phyloP scores from a whole-genome alignment of 53 echinoderm and acorn worm genomes.

The Apostichopus leukothele region DNA sequence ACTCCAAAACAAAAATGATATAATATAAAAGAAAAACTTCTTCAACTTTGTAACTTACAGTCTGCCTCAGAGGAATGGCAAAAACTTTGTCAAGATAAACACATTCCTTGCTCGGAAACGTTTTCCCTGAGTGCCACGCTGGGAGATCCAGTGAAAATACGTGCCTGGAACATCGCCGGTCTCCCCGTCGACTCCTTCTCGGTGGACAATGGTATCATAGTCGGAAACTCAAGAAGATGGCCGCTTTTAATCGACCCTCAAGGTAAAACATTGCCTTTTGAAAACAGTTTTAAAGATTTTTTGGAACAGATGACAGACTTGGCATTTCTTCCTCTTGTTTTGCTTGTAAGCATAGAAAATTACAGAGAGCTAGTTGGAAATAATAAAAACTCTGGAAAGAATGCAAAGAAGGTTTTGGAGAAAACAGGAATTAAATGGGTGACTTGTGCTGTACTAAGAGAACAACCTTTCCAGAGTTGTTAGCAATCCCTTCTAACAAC shows the following conservation, averaged over 20 bases:
- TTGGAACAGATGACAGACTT: too few species aligned
- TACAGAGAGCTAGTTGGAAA: too few species aligned
- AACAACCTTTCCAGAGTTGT: too few species aligned
- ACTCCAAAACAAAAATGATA: too few species aligned
- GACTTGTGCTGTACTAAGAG: too few species aligned
- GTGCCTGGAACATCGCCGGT: slow-evolving; percentile 98
- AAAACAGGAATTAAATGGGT: too few species aligned
- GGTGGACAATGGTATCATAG: slow-evolving; percentile 95
- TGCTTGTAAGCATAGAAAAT: neutral
- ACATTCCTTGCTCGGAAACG: slow-evolving; percentile 89
- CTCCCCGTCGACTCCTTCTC: slow-evolving; percentile 98
- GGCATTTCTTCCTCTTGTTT: neutral
- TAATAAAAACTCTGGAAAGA: too few species aligned
- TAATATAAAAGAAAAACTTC: too few species aligned
- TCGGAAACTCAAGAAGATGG: slow-evolving; percentile 91
- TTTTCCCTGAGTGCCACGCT: slow-evolving; percentile 90
- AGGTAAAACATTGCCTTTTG: slow-evolving; percentile 52
- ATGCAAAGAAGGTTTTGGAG: too few species aligned
- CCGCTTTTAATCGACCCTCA: slow-evolving; percentile 97
- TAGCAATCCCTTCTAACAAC: too few species aligned
- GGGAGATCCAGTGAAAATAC: slow-evolving; percentile 96
- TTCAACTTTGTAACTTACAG: slow-evolving; percentile 27
- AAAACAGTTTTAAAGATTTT: neutral
- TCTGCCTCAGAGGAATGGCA: slow-evolving; percentile 94
- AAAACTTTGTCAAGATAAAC: slow-evolving; percentile 79